Conservation (phyloP, 1,140 invertebrate species). For the Tetramorium simillimum region DNA sequence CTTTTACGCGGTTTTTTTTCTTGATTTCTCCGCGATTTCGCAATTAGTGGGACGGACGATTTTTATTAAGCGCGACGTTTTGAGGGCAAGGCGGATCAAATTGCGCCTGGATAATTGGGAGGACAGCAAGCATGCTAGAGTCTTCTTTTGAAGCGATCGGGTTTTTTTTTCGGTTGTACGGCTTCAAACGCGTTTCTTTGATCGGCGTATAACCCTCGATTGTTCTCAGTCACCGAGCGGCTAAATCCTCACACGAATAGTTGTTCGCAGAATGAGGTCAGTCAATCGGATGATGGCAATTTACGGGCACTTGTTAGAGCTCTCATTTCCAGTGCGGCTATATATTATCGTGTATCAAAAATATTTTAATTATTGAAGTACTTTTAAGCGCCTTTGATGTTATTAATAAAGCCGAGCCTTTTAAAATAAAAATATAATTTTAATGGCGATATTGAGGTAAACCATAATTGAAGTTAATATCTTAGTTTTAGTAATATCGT, state of each 20-base stretch:
- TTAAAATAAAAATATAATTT: neutral
- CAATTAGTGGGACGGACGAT: constrained; percentile 13
- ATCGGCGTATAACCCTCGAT: constrained; percentile 48
- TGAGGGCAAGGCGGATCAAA: constrained; percentile 14
- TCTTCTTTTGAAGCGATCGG: constrained; percentile 37
- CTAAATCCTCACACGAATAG: constrained; percentile 23
- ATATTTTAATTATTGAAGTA: neutral
- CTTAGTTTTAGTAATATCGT: neutral
- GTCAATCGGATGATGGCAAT: neutral
- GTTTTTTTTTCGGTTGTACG: constrained; percentile 34
- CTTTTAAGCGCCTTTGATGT: neutral
- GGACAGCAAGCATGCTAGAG: neutral
- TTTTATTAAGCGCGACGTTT: constrained; percentile 32
- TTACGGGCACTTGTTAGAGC: neutral
- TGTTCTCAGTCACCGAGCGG: constrained; percentile 12
- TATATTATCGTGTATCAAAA: neutral
- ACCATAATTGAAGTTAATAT: neutral
- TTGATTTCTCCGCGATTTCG: neutral
- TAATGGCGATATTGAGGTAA: neutral
- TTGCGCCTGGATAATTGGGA: constrained; percentile 41
- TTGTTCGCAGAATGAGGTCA: neutral
- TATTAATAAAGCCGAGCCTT: neutral
- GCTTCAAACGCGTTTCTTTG: constrained; percentile 41
- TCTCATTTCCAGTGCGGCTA: neutral
- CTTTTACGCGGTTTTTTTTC: neutral